Evolutionary conservation across 1,140 invertebrate species (phyloP).

Genomic region (Meteorus sp.): DNA sequence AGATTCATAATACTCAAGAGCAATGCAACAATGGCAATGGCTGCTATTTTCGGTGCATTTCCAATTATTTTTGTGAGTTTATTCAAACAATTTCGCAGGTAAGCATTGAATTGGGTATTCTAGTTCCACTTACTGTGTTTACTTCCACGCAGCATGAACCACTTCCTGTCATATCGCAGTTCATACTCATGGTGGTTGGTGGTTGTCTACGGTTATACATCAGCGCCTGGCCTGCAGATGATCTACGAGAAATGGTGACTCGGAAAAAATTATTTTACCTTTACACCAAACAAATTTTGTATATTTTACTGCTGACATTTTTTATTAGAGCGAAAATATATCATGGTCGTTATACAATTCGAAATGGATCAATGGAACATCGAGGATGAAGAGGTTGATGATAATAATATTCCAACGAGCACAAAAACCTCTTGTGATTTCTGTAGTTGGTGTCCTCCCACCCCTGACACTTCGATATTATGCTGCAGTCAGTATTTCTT

Average conservation of each 20-base stretch:
- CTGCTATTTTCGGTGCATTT: slow-evolving; percentile 36
- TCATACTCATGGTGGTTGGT: slow-evolving; percentile 22
- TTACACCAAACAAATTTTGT: background rate
- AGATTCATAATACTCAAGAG: slow-evolving; percentile 27
- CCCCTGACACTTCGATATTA: slow-evolving; percentile 38
- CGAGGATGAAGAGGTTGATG: slow-evolving; percentile 22
- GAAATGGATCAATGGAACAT: slow-evolving; percentile 24
- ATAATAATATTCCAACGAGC: slow-evolving; percentile 36
- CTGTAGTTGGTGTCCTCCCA: slow-evolving; percentile 32
- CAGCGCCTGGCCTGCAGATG: slow-evolving; percentile 24
- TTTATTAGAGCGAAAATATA: slow-evolving; percentile 30
- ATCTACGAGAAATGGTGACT: slow-evolving; percentile 27
- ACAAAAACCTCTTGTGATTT: slow-evolving; percentile 34
- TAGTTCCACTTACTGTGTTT: background rate
- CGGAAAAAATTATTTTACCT: background rate
- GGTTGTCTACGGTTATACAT: slow-evolving; percentile 30
- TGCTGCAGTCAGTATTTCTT: slow-evolving; percentile 31
- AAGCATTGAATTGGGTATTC: no score
- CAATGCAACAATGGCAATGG: slow-evolving; percentile 33
- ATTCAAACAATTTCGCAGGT: slow-evolving; percentile 1
- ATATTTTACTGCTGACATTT: slow-evolving; percentile 5
- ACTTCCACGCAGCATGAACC: slow-evolving; percentile 23
- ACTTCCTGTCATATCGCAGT: slow-evolving; percentile 22
- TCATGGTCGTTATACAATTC: slow-evolving; percentile 24
- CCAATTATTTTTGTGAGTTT: slow-evolving; percentile 39